Conservation (phyloP, 1,140 invertebrate genomes). For the Geopemphigus sp. region DNA sequence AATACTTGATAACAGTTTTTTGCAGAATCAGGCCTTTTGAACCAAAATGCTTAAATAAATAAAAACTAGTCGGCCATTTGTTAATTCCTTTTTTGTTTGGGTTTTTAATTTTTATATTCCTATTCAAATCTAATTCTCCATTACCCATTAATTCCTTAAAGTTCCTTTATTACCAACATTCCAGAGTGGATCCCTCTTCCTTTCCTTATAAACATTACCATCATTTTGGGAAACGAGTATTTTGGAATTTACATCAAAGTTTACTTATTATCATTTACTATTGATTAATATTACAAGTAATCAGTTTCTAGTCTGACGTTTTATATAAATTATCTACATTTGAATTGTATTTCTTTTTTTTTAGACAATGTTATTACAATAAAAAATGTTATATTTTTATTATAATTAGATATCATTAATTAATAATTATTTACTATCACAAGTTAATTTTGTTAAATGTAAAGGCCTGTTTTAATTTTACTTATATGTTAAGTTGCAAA, state of each 20-base stretch:
- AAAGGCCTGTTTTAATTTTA: constrained; percentile 34
- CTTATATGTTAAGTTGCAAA: constrained; percentile 19
- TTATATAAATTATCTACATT: constrained; percentile 22
- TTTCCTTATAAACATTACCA: constrained; percentile 44
- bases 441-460: constrained; percentile 46
- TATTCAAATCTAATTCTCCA: constrained; percentile 9
- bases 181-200: constrained; percentile 49
- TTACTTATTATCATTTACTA: constrained; percentile 30
- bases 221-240: constrained; percentile 46
- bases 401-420: constrained; percentile 23
- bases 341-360: constrained; percentile 20
- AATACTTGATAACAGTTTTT: constrained; percentile 29
- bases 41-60: constrained; percentile 41
- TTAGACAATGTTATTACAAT: too few relatives aligned
- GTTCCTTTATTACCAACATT: constrained; percentile 49
- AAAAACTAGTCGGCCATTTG: constrained; percentile 26
- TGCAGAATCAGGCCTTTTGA: constrained; percentile 2
- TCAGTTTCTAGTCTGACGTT: constrained; percentile 41
- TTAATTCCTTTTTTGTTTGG: constrained; percentile 27
- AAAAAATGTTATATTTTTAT: constrained; percentile 26
- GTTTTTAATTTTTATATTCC: constrained; percentile 38
- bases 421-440: constrained; percentile 40
- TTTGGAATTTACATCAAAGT: constrained; percentile 34
- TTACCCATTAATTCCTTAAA: constrained; percentile 43
- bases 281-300: constrained; percentile 32